Evolutionary conservation across 2,888 invertebrate genomes (phyloP), one percentile per base, ranked within the genome.

Genomic region (Tortrix viridana): DNA sequence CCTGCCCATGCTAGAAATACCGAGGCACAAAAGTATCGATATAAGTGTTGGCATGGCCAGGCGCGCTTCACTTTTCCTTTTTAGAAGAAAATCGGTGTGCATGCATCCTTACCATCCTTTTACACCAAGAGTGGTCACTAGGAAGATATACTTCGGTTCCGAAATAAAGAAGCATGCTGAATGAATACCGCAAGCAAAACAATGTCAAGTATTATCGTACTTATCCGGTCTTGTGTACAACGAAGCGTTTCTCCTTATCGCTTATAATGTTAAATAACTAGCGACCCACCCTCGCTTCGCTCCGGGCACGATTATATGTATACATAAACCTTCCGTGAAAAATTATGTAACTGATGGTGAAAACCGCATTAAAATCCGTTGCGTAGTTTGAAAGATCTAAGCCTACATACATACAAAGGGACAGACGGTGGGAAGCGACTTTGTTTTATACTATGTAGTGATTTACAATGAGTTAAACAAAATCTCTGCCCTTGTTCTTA

Each of bases 51-150:
- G 89, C 1, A 67, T 90, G 6, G 88, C 89, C n/a, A 74, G 92
- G 20, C 77, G 85, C 60, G 77, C 89, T 57, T 92, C 92, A 0
- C 77, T 88, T 37, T 90, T 92, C 58, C 72, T 92, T 20, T 92
- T 92, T 60, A 89, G 89, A 3, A 88, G 77, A 65, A 80, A 82
- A 66, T 84, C 89, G 1, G 86, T 88, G 37, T 88, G 88, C 64
- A 78, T 85, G 37, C 92, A 92, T 69, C 92, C 92, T 0, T 92
- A 89, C 67, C 92, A 92, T 64, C 92, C 92, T 1, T 92, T 79
- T 65, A 89, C 89, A 16, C 92, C 92, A 7, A 80, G 80, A 57
- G 89, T 89, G 71, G 86, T 85, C 0, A 83, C 89, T 6, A 82
- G 92, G 70, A 91, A 90, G 77, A 84, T 92, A 37, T 74, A 84